Percentiles rank a stretch among this genome's conserved stretches.
phyloP scores from a whole-genome alignment of 2,888 invertebrate genomes.

The Corythucha ciliata region DNA sequence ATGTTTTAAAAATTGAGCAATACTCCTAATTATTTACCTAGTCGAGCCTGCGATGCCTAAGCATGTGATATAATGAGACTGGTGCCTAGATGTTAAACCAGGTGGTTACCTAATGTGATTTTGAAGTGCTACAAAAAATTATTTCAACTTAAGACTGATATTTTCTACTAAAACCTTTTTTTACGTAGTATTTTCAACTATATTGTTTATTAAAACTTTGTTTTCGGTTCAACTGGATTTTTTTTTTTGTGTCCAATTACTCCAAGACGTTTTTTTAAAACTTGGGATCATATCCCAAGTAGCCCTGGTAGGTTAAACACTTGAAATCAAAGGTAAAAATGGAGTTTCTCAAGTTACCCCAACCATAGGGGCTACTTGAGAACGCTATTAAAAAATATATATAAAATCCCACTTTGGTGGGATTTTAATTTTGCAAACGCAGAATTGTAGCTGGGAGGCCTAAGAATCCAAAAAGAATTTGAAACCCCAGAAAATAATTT shows the following conservation, averaged over 20 bases:
- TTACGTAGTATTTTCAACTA: not conserved
- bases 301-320: not conserved
- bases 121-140: too few relatives aligned
- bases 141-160: too few relatives aligned
- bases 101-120: too few relatives aligned
- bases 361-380: slow-evolving; percentile 6
- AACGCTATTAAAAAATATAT: slow-evolving; percentile 7
- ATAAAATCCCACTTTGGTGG: not conserved
- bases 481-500: not conserved
- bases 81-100: too few relatives aligned
- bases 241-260: slow-evolving; percentile 2
- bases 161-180: too few relatives aligned
- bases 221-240: not conserved
- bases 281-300: slow-evolving; percentile 5
- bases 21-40: too few relatives aligned
- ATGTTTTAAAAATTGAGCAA: too few relatives aligned
- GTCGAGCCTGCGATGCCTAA: too few relatives aligned
- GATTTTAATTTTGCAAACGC: not conserved
- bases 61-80: too few relatives aligned
- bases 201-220: not conserved
- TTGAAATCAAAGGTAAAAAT: not conserved
- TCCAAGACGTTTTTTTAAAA: not conserved
- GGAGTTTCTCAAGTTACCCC: not conserved
- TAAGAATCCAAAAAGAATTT: not conserved
- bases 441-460: slow-evolving; percentile 1